Conservation (phyloP, 2,113 vertebrate species). For the Mellivora capensis region DNA sequence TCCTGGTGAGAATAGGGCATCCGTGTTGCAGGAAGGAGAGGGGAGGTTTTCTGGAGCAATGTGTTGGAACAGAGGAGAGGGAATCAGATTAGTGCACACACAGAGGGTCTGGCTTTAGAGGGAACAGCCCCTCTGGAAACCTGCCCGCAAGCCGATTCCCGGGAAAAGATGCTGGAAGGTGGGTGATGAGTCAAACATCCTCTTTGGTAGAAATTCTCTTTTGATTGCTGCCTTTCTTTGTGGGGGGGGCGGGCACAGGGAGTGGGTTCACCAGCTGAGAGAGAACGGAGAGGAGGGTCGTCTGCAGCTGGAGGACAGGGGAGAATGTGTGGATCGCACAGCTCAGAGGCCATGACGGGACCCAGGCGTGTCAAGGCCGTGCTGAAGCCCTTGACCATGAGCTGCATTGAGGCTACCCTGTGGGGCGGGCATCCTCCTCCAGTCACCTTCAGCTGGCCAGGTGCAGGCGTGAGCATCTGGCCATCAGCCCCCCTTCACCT, state of each 20-base stretch:
- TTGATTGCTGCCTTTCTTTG: neutral
- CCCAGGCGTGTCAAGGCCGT: neutral
- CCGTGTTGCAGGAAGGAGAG: neutral
- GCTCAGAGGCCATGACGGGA: no score
- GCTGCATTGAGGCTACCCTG: neutral
- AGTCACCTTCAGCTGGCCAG: no score
- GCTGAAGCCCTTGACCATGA: neutral
- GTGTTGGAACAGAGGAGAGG: neutral
- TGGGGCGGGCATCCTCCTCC: neutral
- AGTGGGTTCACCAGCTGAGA: neutral
- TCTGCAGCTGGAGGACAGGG: neutral
- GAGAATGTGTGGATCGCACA: neutral
- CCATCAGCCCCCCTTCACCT: no score
- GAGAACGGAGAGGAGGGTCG: no score
- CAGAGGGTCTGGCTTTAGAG: neutral
- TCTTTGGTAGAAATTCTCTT: neutral
- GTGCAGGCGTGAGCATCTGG: neutral
- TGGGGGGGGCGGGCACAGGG: neutral
- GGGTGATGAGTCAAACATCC: neutral
- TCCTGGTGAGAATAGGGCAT: neutral
- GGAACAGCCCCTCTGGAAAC: neutral
- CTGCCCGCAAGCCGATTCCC: fast-evolving
- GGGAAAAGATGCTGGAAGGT: neutral
- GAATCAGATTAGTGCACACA: no score
- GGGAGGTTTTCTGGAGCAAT: neutral